Evolutionary conservation across 2,797 vertebrate species (phyloP).

Genomic region (Microcaecilia unicolor): DNA sequence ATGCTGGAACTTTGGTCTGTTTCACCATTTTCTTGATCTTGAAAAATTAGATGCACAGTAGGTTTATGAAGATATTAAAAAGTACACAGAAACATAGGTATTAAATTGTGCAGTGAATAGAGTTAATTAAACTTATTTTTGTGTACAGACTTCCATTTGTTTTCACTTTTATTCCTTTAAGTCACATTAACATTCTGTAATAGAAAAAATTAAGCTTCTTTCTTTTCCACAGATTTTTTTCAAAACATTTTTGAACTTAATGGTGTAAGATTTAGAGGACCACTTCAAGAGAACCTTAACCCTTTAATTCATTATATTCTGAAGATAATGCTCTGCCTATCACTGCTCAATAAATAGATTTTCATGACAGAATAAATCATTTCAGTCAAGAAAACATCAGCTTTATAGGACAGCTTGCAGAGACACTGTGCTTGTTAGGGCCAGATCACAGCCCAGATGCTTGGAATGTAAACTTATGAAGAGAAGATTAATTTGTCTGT

Average conservation of each 20-base stretch:
- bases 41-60: no score
- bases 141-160: no score
- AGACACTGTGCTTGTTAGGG: slow-evolving; percentile 79
- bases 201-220: slow-evolving; percentile 3
- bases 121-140: no score
- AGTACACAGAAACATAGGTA: no score
- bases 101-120: no score
- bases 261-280: slow-evolving; percentile 71
- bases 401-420: slow-evolving; percentile 80
- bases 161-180: no score
- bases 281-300: slow-evolving; percentile 77
- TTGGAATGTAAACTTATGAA: slow-evolving; percentile 77
- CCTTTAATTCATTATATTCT: slow-evolving; percentile 78
- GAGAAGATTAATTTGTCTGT: slow-evolving; percentile 85
- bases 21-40: no score
- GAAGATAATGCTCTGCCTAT: slow-evolving; percentile 74
- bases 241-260: slow-evolving; percentile 38
- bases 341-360: slow-evolving; percentile 90
- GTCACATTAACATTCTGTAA: background rate
- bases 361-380: slow-evolving; percentile 80
- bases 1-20: no score
- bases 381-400: slow-evolving; percentile 90
- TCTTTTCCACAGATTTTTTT: slow-evolving; percentile 4
- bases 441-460: slow-evolving; percentile 78
- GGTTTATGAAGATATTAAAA: no score